Evolutionary conservation across 92 coral and sea anemone genomes (phyloP), one percentile per base, ranked within the genome.

Genomic region (Heliopora coerulea): DNA sequence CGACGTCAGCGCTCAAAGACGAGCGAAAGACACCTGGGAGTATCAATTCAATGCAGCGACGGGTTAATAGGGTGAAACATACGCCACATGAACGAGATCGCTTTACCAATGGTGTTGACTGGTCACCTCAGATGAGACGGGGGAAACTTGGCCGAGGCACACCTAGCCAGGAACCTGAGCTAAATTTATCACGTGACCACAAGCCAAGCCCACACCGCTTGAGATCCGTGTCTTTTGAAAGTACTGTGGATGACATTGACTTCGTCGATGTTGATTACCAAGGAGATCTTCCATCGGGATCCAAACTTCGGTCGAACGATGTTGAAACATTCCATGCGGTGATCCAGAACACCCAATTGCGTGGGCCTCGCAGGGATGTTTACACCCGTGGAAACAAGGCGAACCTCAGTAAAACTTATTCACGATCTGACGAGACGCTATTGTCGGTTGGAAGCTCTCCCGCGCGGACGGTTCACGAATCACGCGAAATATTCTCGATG

Each of bases 301-400:
- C 75, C 13, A 27, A 26, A 23, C 35, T 17, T 10, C 68, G 48
- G 21, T 31, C 49, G 32, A 70, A 70, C 21, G 77, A 70, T 37
- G 77, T 52, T 14, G 77, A 70, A 28, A 70, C 63, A 26, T 70
- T 70, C 77, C 77, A 70, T 63, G 77, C 77, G 57, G 48, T 70
- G 21, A 70, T 70, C 37, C 77, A 70, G 35, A 70, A 70, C 77
- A 70, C 62, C 49, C 42, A 4, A 11, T 11, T 37, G 4, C 63
- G 77, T 34, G 77, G 77, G 19, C 3, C 62, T 0, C 77, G 77
- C 77, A 70, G 20, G 63, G 37, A 35, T 0, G 10, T 28, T 40
- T 30, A 70, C 63, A 54, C 77, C 63, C 63, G 64, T 34, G 77
- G 77, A 1, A 41, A 67, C 8, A 11, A 35, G 23, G n/a, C 10